Conservation (phyloP, 2,797 vertebrate genomes). For the Triplophysa yarkandensis region DNA sequence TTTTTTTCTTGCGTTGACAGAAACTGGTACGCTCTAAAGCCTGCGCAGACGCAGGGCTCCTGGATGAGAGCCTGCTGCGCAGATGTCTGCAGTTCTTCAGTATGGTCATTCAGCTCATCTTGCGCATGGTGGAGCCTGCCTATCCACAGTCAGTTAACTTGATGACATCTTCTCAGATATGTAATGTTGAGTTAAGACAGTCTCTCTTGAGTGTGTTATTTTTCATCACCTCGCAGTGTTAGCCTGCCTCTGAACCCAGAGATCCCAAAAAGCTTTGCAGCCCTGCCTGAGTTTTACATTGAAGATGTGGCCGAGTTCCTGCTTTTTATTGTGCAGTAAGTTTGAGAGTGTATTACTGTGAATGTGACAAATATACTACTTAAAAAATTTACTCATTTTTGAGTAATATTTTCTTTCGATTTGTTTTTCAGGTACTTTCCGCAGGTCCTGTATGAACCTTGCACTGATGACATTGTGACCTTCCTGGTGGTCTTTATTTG, state of each 20-base stretch:
- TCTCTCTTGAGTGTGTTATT: neutral
- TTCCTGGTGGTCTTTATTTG: constrained; percentile 98
- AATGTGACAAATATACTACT: neutral
- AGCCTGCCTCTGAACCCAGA: constrained; percentile 91
- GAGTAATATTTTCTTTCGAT: neutral
- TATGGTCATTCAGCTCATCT: constrained; percentile 95
- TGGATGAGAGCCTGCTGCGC: constrained; percentile 96
- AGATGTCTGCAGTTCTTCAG: constrained; percentile 98
- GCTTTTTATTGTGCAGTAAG: constrained; percentile 99
- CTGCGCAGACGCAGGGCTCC: constrained; percentile 93
- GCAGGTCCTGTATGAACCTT: constrained; percentile 98
- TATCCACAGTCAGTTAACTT: constrained; percentile 88
- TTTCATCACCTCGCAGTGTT: constrained; percentile 72
- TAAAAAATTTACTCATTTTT: too few relatives aligned
- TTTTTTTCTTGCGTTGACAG: constrained; percentile 70
- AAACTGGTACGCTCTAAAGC: constrained; percentile 98
- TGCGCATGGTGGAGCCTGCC: constrained; percentile 91
- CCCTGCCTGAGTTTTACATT: constrained; percentile 97
- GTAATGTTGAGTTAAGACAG: neutral
- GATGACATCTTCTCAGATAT: neutral
- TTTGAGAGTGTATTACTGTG: constrained; percentile 52
- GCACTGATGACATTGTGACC: constrained; percentile 95
- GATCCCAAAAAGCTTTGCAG: constrained; percentile 95
- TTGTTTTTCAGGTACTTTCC: constrained; percentile 87
- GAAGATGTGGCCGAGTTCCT: constrained; percentile 99